phyloP scores from a whole-genome alignment of 2,113 vertebrate species.

The Gallinago undulata region DNA sequence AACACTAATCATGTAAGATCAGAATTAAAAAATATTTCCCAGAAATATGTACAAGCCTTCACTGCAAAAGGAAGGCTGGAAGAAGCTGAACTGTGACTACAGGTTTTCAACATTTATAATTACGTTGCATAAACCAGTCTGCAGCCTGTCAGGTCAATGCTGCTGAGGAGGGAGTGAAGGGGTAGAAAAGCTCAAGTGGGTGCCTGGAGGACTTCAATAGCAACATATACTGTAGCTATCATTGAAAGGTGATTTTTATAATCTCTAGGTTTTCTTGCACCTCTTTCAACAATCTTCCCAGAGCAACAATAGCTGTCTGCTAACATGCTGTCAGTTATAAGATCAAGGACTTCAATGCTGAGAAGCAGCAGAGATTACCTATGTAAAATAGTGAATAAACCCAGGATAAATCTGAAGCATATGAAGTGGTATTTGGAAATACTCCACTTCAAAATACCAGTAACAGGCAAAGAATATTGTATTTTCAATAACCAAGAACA shows the following conservation, averaged over 20 bases:
- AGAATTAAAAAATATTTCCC: not conserved
- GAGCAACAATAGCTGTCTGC: not conserved
- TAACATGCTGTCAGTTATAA: not conserved
- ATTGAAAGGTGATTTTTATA: not conserved
- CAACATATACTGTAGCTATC: not conserved
- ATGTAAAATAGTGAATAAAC: not conserved
- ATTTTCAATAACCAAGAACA: not conserved
- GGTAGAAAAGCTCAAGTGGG: fast-evolving
- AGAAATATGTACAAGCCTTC: not conserved
- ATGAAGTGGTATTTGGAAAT: not conserved
- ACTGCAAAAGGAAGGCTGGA: not conserved
- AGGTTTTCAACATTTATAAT: not conserved
- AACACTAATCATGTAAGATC: fast-evolving
- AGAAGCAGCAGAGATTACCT: not conserved
- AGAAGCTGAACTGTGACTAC: not conserved
- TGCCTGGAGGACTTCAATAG: not conserved
- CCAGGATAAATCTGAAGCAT: not conserved
- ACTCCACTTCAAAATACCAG: not conserved
- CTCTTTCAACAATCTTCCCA: not conserved
- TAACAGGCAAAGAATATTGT: not conserved
- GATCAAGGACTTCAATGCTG: not conserved
- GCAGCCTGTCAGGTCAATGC: not conserved
- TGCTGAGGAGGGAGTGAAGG: not conserved
- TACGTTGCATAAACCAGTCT: not conserved
- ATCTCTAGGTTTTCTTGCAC: not conserved